phyloP scores from a whole-genome alignment of 2,888 invertebrate genomes.

The Choristoneura rosaceana region DNA sequence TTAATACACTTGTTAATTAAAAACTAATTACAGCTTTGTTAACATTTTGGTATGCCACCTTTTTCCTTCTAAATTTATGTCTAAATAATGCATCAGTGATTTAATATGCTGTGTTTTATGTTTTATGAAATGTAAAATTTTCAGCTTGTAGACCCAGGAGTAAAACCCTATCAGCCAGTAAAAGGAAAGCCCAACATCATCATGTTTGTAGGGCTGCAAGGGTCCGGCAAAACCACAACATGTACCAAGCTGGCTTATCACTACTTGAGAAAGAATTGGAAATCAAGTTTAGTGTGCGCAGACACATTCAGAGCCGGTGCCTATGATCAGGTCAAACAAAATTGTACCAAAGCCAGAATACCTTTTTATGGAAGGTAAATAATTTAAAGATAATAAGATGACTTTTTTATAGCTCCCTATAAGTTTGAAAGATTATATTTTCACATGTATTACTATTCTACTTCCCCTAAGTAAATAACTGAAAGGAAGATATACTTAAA shows the following conservation, averaged over 20 bases:
- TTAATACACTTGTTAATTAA: no score
- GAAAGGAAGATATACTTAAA: no score
- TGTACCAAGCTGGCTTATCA: constrained; percentile 99
- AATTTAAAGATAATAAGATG: neutral
- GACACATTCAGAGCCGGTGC: constrained; percentile 99
- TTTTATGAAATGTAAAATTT: constrained; percentile 41
- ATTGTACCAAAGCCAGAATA: constrained; percentile 99
- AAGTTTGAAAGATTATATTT: no score
- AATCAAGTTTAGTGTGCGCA: constrained; percentile 98
- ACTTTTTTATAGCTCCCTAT: no score
- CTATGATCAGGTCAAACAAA: constrained; percentile 99
- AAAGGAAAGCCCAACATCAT: constrained; percentile 98
- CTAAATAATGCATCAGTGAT: no score
- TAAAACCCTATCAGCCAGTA: constrained; percentile 97
- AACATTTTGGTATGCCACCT: no score
- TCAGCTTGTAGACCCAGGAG: constrained; percentile 98
- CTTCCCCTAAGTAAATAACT: neutral
- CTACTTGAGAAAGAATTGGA: constrained; percentile 99
- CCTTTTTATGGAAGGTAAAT: constrained; percentile 98
- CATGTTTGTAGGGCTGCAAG: constrained; percentile 99
- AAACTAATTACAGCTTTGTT: no score
- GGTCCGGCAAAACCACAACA: constrained; percentile 99
- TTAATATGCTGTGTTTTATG: neutral
- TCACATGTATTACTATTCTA: no score
- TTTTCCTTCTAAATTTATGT: no score